A percentile compares a stretch with the other conserved stretches of the same genome.
These are phyloP conservation scores for Craterocephalus amniculus DNA, from an alignment of 2,797 vertebrate species.

Conservation along the genomic window DNA sequence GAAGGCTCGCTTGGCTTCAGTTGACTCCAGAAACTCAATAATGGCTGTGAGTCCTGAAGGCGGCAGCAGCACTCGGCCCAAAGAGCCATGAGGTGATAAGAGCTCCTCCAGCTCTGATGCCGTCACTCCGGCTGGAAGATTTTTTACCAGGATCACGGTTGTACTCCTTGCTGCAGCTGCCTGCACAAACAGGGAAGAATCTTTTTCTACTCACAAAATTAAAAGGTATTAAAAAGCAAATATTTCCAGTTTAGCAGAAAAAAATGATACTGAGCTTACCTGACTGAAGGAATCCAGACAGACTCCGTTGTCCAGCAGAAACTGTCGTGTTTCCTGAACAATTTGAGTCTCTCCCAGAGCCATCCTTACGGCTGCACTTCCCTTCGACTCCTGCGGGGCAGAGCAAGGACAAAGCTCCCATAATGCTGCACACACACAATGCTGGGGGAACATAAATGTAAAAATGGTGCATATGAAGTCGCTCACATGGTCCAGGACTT, in stretches of 20 bases:
- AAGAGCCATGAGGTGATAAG: constrained; percentile 87
- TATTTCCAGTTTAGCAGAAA: not conserved
- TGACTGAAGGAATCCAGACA: constrained; percentile 96
- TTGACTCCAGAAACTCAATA: constrained; percentile 92
- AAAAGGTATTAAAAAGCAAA: not conserved
- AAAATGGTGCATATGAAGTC: constrained; percentile 1
- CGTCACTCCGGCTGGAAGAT: constrained; percentile 87
- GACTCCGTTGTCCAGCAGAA: constrained; percentile 90
- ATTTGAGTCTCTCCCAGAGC: constrained; percentile 96
- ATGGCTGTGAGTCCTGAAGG: constrained; percentile 93
- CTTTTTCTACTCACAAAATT: not conserved
- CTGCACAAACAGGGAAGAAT: constrained; percentile 62
- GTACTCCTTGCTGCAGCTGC: constrained; percentile 89
- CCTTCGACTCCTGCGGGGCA: constrained; percentile 86
- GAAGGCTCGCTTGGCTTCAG: constrained; percentile 93
- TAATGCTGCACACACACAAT: not conserved
- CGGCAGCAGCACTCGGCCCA: constrained; percentile 92
- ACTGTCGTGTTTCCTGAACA: constrained; percentile 92
- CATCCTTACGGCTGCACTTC: constrained; percentile 93
- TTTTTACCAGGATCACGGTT: constrained; percentile 93
- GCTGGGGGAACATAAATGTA: not conserved
- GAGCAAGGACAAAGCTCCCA: constrained; percentile 5
- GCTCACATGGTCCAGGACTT: constrained; percentile 96
- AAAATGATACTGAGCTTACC: constrained; percentile 73
- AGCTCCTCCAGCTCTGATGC: constrained; percentile 82